phyloP scores from a whole-genome alignment of 2,888 invertebrate genomes.

The Cataglyphis livida region DNA sequence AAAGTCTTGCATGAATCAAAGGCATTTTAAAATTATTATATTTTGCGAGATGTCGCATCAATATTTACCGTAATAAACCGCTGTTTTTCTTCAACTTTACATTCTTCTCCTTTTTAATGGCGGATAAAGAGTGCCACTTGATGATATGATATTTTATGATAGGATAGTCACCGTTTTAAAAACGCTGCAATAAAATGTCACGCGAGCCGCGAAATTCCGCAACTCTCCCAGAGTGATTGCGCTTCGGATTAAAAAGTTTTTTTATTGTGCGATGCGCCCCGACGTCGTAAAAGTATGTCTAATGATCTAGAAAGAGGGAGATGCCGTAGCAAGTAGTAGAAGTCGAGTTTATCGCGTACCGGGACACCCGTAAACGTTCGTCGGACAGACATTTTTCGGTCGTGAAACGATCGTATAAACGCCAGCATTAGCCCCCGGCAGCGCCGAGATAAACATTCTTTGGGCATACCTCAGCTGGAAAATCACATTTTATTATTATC shows the following conservation, averaged over 20 bases:
- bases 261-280: conserved; percentile 37
- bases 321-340: conserved; percentile 15
- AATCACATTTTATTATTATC: conserved; percentile 64
- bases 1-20: not conserved
- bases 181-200: conserved; percentile 31
- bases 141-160: not conserved
- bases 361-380: conserved; percentile 46
- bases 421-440: conserved; percentile 26
- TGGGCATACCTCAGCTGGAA: conserved; percentile 30
- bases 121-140: conserved; percentile 23
- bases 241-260: conserved; percentile 51
- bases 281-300: conserved; percentile 53
- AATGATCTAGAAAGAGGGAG: conserved; percentile 47
- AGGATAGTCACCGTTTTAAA: conserved; percentile 8
- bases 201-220: conserved; percentile 3
- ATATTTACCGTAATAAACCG: not conserved
- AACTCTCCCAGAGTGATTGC: conserved; percentile 15
- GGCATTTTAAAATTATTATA: not conserved
- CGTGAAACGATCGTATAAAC: conserved; percentile 59
- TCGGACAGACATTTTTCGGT: conserved; percentile 54
- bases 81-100: conserved; percentile 19
- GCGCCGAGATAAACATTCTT: conserved; percentile 59
- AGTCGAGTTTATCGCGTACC: conserved; percentile 47
- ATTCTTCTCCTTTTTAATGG: conserved; percentile 19
- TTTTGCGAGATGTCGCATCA: not conserved